These are phyloP conservation scores for Otolemur crassicaudatus DNA, from an alignment of 2,797 vertebrate species.

Conservation along the genomic window DNA sequence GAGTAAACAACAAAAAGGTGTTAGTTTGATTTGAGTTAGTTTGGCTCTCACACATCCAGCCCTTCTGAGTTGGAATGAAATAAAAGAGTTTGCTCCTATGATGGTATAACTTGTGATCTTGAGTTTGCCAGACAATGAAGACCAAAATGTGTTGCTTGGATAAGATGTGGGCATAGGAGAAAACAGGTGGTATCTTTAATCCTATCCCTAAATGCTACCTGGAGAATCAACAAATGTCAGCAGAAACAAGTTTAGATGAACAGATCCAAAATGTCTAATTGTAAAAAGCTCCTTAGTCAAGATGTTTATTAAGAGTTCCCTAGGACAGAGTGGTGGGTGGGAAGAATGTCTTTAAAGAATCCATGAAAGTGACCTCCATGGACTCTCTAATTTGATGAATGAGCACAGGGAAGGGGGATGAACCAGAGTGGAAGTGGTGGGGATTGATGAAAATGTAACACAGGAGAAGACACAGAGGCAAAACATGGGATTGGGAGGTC, in stretches of 20 bases:
- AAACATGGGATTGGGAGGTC: too few relatives aligned
- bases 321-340: background rate
- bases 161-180: background rate
- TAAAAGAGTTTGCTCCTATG: background rate
- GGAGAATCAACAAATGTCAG: background rate
- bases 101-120: background rate
- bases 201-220: background rate
- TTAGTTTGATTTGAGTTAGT: too few relatives aligned
- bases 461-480: too few relatives aligned
- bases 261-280: background rate
- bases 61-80: background rate
- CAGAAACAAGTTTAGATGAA: background rate
- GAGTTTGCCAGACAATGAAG: background rate
- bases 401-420: too few relatives aligned
- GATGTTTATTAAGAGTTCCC: background rate
- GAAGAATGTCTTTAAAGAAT: background rate
- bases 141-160: background rate
- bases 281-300: background rate
- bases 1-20: too few relatives aligned
- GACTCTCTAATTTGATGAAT: background rate
- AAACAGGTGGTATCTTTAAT: background rate
- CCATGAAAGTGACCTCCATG: background rate
- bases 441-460: too few relatives aligned
- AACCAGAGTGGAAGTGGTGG: too few relatives aligned
- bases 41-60: too few relatives aligned